Conservation (phyloP, 2,113 vertebrate genomes). For the Gobio gobio region DNA sequence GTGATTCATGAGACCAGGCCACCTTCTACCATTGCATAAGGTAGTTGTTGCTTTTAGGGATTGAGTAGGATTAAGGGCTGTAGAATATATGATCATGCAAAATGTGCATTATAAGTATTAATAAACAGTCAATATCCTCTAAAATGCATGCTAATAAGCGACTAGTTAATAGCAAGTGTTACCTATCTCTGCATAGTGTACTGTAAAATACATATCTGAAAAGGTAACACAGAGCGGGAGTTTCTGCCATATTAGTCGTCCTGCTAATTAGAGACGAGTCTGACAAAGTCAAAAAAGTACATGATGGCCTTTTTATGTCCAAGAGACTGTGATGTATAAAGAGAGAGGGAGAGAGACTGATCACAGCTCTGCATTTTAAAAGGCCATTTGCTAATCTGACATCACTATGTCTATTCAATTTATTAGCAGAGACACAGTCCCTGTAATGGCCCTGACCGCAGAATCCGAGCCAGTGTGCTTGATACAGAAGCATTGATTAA, state of each 20-base stretch:
- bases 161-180: too few species aligned
- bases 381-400: slow-evolving; percentile 59
- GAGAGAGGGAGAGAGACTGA: slow-evolving; percentile 23
- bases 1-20: too few species aligned
- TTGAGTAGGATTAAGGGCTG: too few species aligned
- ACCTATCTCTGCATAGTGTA: neutral
- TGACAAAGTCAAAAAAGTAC: slow-evolving; percentile 18
- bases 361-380: slow-evolving; percentile 41
- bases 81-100: too few species aligned
- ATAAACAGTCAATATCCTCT: too few species aligned
- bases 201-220: neutral
- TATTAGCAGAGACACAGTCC: slow-evolving; percentile 48
- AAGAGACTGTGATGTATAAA: neutral
- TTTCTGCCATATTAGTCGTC: neutral
- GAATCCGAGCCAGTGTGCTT: slow-evolving; percentile 21
- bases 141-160: too few species aligned
- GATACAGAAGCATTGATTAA: slow-evolving; percentile 41
- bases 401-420: slow-evolving; percentile 58
- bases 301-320: slow-evolving; percentile 4
- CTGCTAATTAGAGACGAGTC: neutral
- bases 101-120: too few species aligned
- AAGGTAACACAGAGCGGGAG: neutral
- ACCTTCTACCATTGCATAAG: too few species aligned
- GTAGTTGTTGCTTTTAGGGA: too few species aligned
- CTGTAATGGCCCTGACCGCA: slow-evolving; percentile 38